Conservation (phyloP, 2,797 vertebrate genomes). For the Poeciliopsis presidionis region DNA sequence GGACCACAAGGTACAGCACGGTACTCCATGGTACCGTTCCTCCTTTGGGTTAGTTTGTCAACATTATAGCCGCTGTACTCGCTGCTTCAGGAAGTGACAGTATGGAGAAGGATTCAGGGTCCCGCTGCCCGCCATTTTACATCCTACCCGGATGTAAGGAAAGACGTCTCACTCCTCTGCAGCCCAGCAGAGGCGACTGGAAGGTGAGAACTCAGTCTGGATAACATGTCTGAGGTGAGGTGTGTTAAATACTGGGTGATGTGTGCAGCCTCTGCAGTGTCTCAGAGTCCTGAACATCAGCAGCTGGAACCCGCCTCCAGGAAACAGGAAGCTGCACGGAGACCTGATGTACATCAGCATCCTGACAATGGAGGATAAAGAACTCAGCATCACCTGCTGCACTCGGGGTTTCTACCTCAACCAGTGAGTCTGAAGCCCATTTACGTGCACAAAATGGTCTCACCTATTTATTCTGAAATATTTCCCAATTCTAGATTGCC, state of each 20-base stretch:
- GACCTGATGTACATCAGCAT: conserved; percentile 93
- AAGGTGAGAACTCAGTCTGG: conserved; percentile 80
- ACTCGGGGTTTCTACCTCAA: conserved; percentile 92
- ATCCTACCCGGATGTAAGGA: conserved; percentile 91
- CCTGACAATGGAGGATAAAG: conserved; percentile 89
- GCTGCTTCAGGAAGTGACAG: conserved; percentile 49
- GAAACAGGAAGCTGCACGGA: conserved; percentile 95
- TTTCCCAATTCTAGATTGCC: neutral
- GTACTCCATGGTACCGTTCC: too few species aligned
- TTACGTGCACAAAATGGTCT: too few species aligned
- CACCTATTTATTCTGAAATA: neutral
- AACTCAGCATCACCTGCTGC: conserved; percentile 90
- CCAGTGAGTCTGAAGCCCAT: conserved; percentile 82
- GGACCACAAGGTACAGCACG: conserved; percentile 79
- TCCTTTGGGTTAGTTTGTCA: conserved; percentile 58
- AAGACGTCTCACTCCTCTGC: conserved; percentile 85
- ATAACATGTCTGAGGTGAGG: neutral
- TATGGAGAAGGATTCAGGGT: conserved; percentile 82
- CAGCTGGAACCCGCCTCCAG: conserved; percentile 95
- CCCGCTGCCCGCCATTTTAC: conserved; percentile 88
- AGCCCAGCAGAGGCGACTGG: conserved; percentile 87
- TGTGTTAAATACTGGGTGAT: neutral
- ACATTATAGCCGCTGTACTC: neutral
- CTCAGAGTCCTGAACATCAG: conserved; percentile 91
- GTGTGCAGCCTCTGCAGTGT: conserved; percentile 87